Base-by-base conservation (phyloP, 1,140 invertebrate species). In the Dinothrombium tinctorium region DNA sequence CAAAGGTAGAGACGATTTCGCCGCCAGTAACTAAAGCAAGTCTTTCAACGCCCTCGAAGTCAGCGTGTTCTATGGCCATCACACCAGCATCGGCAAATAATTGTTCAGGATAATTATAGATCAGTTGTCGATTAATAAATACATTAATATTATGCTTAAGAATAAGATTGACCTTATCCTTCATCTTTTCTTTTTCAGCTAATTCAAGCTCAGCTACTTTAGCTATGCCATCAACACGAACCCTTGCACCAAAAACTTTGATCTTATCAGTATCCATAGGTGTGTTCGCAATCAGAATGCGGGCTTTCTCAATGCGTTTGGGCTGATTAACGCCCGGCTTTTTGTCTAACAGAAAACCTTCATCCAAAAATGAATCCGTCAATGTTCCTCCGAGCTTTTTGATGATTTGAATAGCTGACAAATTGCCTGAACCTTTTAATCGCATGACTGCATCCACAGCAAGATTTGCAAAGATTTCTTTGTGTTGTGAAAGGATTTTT, bases 251-350 rank as follows among this genome's bases (percentile, higher is more conserved):
- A 67, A 98, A 99, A n/a, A 98, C 63, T 69, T 96, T 98, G 47
- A 99, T 94, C 64, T 99, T 99, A 54, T 99, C 94, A 15, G 89
- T 90, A 59, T 99, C 94, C 94, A 99, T 99, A 0, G 94, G 84
- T 25, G 94, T 99, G 56, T 99, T 99, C n/a, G 92, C 92, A 55
- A 99, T 89, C 11, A 99, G 68, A 55, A 99, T 96, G 54, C 74
- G 77, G 9, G 87, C 87, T 52, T 76, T 92, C 61, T 92, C 83
- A 51, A 95, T 63, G 41, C 69, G 62, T 56, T 84, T 82, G 0
- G 83, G 83, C 56, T 87, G 82, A 59, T 80, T 74, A n/a, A 72
- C 64, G 33, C 87, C 87, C 14, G 81, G 71, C 61, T 87, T 95
- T 55, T 99, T 99, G 56, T 98, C 89, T 43, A 99, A 60, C 19